A percentile compares a stretch with the other conserved stretches of the same genome.
Evolutionary conservation across 2,113 vertebrate genomes (phyloP).

Genomic region (Empidonax traillii): DNA sequence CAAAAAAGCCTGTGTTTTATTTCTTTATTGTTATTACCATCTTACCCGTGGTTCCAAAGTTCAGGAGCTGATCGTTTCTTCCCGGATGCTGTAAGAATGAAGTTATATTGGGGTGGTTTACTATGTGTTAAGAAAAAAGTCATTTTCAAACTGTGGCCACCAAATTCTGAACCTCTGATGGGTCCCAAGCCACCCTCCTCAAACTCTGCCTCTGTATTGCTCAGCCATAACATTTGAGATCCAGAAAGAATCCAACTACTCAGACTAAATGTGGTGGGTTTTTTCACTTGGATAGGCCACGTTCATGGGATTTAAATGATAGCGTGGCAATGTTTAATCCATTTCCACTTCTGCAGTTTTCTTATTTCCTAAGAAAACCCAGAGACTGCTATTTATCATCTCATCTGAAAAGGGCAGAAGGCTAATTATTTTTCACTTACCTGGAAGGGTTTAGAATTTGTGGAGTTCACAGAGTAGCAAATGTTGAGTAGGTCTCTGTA

Average conservation of each 20-base stretch:
- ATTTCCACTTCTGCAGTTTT: background rate
- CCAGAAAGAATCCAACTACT: background rate
- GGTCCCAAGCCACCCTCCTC: background rate
- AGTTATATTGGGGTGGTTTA: background rate
- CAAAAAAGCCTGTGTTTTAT: background rate
- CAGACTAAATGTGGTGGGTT: background rate
- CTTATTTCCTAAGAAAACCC: background rate
- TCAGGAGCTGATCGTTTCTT: background rate
- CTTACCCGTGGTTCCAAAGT: background rate
- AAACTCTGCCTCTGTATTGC: background rate
- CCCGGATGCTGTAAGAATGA: background rate
- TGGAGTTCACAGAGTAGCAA: background rate
- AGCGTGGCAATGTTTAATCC: background rate
- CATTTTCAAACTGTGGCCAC: background rate
- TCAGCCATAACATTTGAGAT: background rate
- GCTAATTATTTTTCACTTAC: background rate
- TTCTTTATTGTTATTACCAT: background rate
- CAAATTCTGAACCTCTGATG: background rate
- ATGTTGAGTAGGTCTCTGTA: background rate
- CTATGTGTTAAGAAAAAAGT: background rate
- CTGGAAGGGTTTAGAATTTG: background rate
- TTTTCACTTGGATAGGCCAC: background rate
- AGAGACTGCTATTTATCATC: background rate
- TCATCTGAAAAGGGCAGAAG: background rate
- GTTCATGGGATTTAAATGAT: background rate